A percentile compares a stretch with the other conserved stretches of the same genome.
These are phyloP conservation scores for Sminthurides aquaticus DNA, from an alignment of 2,888 invertebrate genomes.

Conservation along the genomic window DNA sequence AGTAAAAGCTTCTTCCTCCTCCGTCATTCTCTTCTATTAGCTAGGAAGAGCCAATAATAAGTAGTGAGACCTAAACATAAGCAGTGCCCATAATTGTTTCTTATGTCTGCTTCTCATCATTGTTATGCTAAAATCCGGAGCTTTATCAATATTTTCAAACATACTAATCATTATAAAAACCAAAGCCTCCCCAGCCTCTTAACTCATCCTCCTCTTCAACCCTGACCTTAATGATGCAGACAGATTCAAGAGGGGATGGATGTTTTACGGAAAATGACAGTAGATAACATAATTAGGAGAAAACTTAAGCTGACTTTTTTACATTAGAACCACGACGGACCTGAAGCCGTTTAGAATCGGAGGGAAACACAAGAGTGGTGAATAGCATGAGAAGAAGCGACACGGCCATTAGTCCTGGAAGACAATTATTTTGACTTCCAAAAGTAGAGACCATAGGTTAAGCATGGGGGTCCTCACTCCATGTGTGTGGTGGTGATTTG, in stretches of 20 bases:
- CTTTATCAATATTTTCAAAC: neutral
- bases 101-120: neutral
- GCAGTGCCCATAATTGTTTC: neutral
- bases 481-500: neutral
- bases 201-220: neutral
- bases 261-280: neutral
- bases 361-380: too few species aligned
- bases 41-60: neutral
- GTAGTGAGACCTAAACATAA: too few species aligned
- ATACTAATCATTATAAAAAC: too few species aligned
- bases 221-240: too few species aligned
- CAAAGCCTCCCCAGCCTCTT: too few species aligned
- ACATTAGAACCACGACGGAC: too few species aligned
- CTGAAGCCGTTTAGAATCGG: too few species aligned
- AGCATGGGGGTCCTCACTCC: neutral
- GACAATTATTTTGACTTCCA: neutral
- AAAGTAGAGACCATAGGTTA: neutral
- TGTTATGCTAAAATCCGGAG: neutral
- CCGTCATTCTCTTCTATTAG: neutral
- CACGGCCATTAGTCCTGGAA: neutral
- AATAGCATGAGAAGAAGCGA: too few species aligned
- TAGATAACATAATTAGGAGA: neutral
- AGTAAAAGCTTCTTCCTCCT: neutral
- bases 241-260: neutral
- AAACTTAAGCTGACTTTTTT: too few species aligned